phyloP scores from a whole-genome alignment of 2,797 vertebrate species.

The Myripristis jacobus region DNA sequence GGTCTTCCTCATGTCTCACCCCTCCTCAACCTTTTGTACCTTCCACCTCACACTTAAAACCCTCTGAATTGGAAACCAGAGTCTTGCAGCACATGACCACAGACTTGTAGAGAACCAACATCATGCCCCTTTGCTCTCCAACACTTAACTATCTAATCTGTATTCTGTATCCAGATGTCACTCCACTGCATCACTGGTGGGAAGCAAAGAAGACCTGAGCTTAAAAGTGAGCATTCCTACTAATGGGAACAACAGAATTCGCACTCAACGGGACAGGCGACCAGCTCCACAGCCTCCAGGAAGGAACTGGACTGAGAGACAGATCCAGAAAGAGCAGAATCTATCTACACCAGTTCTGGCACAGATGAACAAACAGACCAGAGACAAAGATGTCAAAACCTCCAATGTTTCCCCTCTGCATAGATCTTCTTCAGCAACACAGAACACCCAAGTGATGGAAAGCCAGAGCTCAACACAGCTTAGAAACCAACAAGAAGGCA shows the following conservation, averaged over 20 bases:
- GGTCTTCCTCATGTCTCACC: conserved; percentile 31
- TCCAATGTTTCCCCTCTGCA: conserved; percentile 54
- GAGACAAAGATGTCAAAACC: conserved; percentile 47
- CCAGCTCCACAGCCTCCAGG: conserved; percentile 75
- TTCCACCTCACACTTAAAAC: conserved; percentile 37
- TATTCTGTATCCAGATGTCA: conserved; percentile 54
- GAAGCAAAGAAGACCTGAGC: conserved; percentile 14
- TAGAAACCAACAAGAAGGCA: neutral
- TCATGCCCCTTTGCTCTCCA: conserved; percentile 48
- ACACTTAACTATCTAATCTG: neutral
- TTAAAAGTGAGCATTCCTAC: neutral
- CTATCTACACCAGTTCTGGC: neutral
- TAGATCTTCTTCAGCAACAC: conserved; percentile 24
- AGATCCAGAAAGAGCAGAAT: conserved; percentile 29
- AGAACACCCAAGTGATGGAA: neutral
- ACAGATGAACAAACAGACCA: conserved; percentile 33
- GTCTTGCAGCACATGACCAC: neutral
- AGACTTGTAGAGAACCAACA: conserved; percentile 49
- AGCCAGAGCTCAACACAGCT: conserved; percentile 17
- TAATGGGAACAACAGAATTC: conserved; percentile 42
- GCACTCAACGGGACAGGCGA: conserved; percentile 63
- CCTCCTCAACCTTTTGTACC: conserved; percentile 27
- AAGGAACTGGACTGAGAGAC: conserved; percentile 31
- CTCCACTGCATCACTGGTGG: conserved; percentile 5
- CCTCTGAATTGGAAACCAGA: conserved; percentile 4